These are phyloP conservation scores for Micropterix aruncella DNA, from an alignment of 2,888 invertebrate genomes.

Conservation along the genomic window DNA sequence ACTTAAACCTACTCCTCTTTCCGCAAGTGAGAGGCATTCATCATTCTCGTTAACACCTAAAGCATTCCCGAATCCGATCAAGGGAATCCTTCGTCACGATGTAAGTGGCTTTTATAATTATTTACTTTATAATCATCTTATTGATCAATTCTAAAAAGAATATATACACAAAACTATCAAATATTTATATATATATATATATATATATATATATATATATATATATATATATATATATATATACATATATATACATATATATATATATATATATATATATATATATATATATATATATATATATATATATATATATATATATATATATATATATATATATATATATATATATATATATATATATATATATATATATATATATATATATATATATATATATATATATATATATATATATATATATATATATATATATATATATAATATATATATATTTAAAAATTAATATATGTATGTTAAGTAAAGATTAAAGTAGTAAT, in stretches of 20 bases:
- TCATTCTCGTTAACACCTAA: no score
- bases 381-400: not conserved
- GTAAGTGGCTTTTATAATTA: no score
- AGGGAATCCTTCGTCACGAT: no score
- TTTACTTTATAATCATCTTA: no score
- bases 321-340: not conserved
- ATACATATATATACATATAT: not conserved
- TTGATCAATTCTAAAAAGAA: no score
- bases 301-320: not conserved
- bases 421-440: constrained; percentile 3
- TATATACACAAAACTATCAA: no score
- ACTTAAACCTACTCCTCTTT: no score
- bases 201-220: not conserved
- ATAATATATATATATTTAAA: no score
- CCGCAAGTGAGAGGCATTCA: no score
- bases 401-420: constrained; percentile 3
- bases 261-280: not conserved
- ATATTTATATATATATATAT: not conserved
- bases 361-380: not conserved
- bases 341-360: not conserved
- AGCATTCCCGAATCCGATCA: no score
- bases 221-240: not conserved
- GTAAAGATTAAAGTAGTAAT: no score
- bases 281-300: not conserved
- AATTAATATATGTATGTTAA: no score